Conservation (phyloP, 1,140 invertebrate species). For the Tribolium madens region DNA sequence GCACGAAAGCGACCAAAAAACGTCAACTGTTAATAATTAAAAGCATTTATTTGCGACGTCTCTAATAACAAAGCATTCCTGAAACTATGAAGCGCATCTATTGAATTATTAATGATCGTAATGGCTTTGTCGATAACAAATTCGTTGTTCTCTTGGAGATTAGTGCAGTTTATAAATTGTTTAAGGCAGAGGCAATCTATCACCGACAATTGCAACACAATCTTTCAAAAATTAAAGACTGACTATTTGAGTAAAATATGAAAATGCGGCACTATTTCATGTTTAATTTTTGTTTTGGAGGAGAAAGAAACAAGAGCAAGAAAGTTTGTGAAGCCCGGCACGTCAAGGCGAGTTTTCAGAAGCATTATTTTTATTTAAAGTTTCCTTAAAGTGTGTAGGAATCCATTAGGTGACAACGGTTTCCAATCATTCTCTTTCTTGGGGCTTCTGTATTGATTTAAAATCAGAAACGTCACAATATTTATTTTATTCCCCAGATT, state of each 20-base stretch:
- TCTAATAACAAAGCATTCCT: neutral
- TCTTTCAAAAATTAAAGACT: no score
- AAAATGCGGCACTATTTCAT: no score
- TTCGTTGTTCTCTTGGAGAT: neutral
- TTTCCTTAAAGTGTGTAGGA: constrained; percentile 23
- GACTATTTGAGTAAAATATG: no score
- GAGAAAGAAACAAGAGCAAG: neutral
- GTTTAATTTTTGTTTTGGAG: no score
- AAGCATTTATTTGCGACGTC: neutral
- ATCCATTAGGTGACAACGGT: constrained; percentile 33
- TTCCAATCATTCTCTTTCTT: constrained; percentile 29
- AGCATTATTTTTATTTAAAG: constrained; percentile 31
- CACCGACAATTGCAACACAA: neutral
- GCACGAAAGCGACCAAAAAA: neutral
- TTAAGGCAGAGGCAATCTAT: neutral
- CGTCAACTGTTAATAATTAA: neutral
- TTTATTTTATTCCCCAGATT: neutral
- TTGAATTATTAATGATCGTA: neutral
- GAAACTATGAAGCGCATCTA: neutral
- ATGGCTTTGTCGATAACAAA: neutral
- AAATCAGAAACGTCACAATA: neutral
- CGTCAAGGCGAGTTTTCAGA: constrained; percentile 1
- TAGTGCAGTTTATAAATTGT: neutral
- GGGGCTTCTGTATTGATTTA: neutral
- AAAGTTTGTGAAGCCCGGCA: constrained; percentile 18